These are phyloP conservation scores for Zelostemma sp. DNA, from an alignment of 1,140 invertebrate species.

Conservation along the genomic window DNA sequence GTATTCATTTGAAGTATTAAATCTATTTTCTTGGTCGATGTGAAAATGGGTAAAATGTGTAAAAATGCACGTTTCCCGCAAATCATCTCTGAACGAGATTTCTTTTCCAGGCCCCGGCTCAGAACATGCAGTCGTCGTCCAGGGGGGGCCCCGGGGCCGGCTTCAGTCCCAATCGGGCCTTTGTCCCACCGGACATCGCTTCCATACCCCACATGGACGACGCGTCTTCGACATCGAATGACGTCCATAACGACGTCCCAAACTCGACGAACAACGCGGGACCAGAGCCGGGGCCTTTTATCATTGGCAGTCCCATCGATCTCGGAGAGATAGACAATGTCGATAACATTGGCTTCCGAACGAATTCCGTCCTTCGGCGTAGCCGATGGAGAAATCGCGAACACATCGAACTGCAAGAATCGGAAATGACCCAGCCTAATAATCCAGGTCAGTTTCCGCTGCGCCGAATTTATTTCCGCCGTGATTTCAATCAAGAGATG, in stretches of 20 bases:
- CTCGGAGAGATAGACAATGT: constrained; percentile 66
- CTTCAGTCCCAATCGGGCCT: constrained; percentile 56
- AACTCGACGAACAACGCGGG: constrained; percentile 23
- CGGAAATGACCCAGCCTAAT: constrained; percentile 16
- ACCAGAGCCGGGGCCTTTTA: constrained; percentile 60
- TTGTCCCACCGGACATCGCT: constrained; percentile 64
- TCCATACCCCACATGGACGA: constrained; percentile 69
- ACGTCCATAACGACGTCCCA: constrained; percentile 43
- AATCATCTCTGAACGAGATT: constrained; percentile 8
- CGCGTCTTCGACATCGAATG: constrained; percentile 50
- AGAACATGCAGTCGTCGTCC: constrained; percentile 63
- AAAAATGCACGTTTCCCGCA: neutral
- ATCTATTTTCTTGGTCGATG: too few relatives aligned
- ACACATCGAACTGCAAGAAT: constrained; percentile 64
- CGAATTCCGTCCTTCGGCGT: constrained; percentile 37
- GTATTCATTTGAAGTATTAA: too few relatives aligned
- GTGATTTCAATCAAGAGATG: neutral
- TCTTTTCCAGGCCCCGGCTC: constrained; percentile 60
- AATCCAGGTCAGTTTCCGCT: constrained; percentile 26
- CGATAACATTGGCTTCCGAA: constrained; percentile 59
- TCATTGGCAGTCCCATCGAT: constrained; percentile 66
- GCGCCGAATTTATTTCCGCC: neutral
- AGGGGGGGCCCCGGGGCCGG: constrained; percentile 58
- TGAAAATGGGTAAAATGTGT: neutral
- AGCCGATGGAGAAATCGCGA: constrained; percentile 52